These are phyloP conservation scores for Laodelphax striatellus DNA, from an alignment of 1,140 invertebrate species.

Conservation along the genomic window DNA sequence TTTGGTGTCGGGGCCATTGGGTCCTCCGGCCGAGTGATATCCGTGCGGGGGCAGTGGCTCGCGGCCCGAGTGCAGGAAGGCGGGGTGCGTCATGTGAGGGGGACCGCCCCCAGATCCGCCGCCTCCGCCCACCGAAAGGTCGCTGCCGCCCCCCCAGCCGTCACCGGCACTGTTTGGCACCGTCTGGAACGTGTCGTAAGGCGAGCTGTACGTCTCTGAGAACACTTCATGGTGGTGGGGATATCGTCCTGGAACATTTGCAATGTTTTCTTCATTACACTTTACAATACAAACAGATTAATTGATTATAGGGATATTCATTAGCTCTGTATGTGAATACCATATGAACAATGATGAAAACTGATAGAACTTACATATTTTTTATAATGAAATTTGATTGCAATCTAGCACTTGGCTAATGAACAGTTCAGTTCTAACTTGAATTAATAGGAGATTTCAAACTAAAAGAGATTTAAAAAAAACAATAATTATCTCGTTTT, in stretches of 20 bases:
- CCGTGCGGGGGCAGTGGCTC: not conserved
- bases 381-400: too few species aligned
- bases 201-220: slow-evolving; percentile 43
- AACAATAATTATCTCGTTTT: too few species aligned
- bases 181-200: slow-evolving; percentile 68
- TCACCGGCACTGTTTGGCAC: slow-evolving; percentile 55
- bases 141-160: slow-evolving; percentile 33
- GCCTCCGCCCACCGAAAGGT: slow-evolving; percentile 27
- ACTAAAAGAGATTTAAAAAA: too few species aligned
- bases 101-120: slow-evolving; percentile 29
- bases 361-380: too few species aligned
- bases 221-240: slow-evolving; percentile 45
- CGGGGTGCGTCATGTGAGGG: slow-evolving; percentile 41
- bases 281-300: too few species aligned
- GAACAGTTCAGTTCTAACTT: too few species aligned
- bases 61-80: slow-evolving; percentile 38
- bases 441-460: too few species aligned
- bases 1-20: slow-evolving; percentile 56
- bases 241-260: not conserved
- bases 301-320: too few species aligned
- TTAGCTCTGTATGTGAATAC: too few species aligned
- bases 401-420: too few species aligned
- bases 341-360: too few species aligned
- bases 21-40: slow-evolving; percentile 26
- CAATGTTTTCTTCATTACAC: not conserved